A percentile compares a stretch with the other conserved stretches of the same genome.
phyloP scores from a whole-genome alignment of 2,113 vertebrate species.

The Takifugu flavidus region DNA sequence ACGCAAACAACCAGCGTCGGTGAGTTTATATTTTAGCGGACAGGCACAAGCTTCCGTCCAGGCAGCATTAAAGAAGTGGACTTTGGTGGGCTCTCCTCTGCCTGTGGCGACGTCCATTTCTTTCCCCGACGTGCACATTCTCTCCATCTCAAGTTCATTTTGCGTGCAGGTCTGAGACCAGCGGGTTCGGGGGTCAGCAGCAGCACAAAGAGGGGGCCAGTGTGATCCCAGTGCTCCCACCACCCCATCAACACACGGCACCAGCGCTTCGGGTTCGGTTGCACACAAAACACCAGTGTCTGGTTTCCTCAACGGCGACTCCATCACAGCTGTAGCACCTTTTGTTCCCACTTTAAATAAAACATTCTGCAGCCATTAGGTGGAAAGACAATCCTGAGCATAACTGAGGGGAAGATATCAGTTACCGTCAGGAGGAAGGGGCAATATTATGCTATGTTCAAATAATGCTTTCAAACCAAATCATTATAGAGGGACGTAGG shows the following conservation, averaged over 20 bases:
- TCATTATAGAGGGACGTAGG: no score
- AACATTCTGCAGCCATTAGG: constrained; percentile 65
- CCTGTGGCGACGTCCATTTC: no score
- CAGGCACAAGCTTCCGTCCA: neutral
- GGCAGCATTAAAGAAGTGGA: no score
- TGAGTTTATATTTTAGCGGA: neutral
- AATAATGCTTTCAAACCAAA: no score
- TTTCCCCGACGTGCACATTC: no score
- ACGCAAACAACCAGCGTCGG: neutral
- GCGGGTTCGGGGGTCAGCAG: constrained; percentile 8
- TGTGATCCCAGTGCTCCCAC: constrained; percentile 47
- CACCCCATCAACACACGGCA: constrained; percentile 47
- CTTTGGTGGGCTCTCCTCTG: no score
- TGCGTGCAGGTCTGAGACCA: neutral
- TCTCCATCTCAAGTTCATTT: no score
- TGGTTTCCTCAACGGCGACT: constrained; percentile 60
- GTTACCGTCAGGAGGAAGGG: constrained; percentile 25
- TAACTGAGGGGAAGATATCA: constrained; percentile 64
- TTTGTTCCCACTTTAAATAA: constrained; percentile 72
- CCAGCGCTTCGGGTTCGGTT: constrained; percentile 68
- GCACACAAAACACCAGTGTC: constrained; percentile 71
- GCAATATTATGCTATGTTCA: no score
- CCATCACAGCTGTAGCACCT: constrained; percentile 33
- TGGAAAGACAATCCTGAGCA: constrained; percentile 57
- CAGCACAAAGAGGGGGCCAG: constrained; percentile 44